phyloP scores from a whole-genome alignment of 2,797 vertebrate genomes.

The Notolabrus celidotus region DNA sequence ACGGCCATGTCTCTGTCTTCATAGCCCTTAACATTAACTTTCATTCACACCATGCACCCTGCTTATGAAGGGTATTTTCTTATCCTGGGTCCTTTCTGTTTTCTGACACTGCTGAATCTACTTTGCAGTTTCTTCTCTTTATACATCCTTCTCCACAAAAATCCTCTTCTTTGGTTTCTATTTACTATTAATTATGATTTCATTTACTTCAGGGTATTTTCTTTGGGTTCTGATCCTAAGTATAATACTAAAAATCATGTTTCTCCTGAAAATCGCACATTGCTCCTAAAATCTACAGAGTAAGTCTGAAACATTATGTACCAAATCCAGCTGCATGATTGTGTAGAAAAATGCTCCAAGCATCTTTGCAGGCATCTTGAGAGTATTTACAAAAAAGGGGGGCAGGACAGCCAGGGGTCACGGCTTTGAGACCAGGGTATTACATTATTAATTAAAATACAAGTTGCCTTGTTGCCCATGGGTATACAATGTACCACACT shows the following conservation, averaged over 20 bases:
- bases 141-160: background rate
- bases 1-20: constrained; percentile 74
- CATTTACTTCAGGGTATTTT: background rate
- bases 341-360: constrained; percentile 76
- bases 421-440: constrained; percentile 91
- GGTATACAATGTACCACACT: constrained; percentile 96
- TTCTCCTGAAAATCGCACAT: constrained; percentile 30
- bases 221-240: constrained; percentile 24
- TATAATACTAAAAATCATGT: constrained; percentile 23
- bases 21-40: constrained; percentile 75
- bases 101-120: background rate
- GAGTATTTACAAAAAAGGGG: constrained; percentile 91
- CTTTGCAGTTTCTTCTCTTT: background rate
- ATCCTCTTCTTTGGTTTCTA: background rate
- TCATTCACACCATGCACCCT: constrained; percentile 64
- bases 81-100: background rate
- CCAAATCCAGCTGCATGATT: constrained; percentile 68
- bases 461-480: constrained; percentile 94
- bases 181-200: background rate
- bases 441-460: constrained; percentile 99
- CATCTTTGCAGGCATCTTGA: constrained; percentile 87
- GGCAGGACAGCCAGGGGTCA: constrained; percentile 91
- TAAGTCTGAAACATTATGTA: constrained; percentile 58
- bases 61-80: constrained; percentile 18
- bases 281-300: constrained; percentile 34